phyloP scores from a whole-genome alignment of 2,113 vertebrate genomes.

The Tringa solitaria region DNA sequence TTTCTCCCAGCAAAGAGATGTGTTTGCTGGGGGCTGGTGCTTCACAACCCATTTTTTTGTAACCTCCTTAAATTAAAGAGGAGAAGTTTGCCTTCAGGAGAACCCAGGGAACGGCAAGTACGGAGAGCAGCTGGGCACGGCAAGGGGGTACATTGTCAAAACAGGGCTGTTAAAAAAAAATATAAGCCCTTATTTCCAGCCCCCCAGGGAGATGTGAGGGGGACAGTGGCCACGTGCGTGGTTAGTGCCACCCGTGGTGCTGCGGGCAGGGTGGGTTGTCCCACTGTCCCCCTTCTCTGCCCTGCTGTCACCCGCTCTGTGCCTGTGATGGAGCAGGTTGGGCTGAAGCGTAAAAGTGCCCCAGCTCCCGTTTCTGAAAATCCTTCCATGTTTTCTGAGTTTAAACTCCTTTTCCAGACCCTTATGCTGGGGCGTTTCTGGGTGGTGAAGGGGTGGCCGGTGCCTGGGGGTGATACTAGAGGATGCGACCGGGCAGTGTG shows the following conservation, averaged over 20 bases:
- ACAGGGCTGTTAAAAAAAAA: neutral
- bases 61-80: neutral
- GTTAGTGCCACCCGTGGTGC: neutral
- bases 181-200: neutral
- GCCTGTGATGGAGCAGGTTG: neutral
- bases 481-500: fast-evolving
- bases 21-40: neutral
- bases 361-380: neutral
- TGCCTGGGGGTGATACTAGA: neutral
- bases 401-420: neutral
- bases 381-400: neutral
- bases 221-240: neutral
- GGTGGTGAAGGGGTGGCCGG: neutral
- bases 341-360: neutral
- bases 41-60: neutral
- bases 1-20: neutral
- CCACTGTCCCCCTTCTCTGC: neutral
- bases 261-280: neutral
- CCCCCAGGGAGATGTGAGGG: neutral
- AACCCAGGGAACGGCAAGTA: neutral
- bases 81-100: neutral
- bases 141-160: neutral
- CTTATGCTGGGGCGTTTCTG: neutral
- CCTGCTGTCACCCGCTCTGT: neutral
- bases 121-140: too few relatives aligned